These are phyloP conservation scores for Centropyge bicolor DNA, from an alignment of 2,797 vertebrate genomes.

Conservation along the genomic window DNA sequence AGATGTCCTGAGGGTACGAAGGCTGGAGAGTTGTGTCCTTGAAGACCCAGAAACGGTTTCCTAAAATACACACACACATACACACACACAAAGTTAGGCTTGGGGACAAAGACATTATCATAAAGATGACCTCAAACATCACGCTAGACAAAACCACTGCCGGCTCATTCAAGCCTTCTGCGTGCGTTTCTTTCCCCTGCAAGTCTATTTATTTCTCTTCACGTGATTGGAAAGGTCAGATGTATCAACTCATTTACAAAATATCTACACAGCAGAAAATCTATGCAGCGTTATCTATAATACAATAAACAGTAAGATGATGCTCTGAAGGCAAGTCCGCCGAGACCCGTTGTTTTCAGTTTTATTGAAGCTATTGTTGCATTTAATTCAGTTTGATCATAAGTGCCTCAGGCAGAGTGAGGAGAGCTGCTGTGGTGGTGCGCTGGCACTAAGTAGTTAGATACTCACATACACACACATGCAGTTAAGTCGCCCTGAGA, in stretches of 20 bases:
- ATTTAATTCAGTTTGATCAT: constrained; percentile 76
- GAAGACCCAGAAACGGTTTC: constrained; percentile 98
- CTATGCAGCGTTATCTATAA: constrained; percentile 51
- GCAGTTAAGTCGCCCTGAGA: constrained; percentile 64
- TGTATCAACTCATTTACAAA: constrained; percentile 52
- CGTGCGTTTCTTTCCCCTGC: neutral
- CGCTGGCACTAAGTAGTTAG: constrained; percentile 59
- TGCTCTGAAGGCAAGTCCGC: constrained; percentile 51
- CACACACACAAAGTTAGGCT: constrained; percentile 35
- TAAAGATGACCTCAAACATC: constrained; percentile 47
- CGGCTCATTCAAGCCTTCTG: constrained; percentile 25
- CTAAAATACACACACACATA: constrained; percentile 78
- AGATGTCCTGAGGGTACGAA: constrained; percentile 96
- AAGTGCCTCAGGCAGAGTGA: constrained; percentile 59
- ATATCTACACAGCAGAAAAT: constrained; percentile 48
- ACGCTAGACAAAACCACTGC: constrained; percentile 7
- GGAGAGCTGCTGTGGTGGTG: constrained; percentile 47
- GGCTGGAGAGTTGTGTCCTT: constrained; percentile 97
- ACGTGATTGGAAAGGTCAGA: constrained; percentile 57
- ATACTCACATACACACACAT: constrained; percentile 31
- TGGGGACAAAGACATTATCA: constrained; percentile 48
- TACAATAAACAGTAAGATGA: constrained; percentile 49
- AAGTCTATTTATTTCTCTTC: constrained; percentile 30
- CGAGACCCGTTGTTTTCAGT: constrained; percentile 63
- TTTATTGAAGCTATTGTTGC: constrained; percentile 68